These are phyloP conservation scores for Pardosa pseudoannulata DNA, from an alignment of 2,888 invertebrate species.

Conservation along the genomic window DNA sequence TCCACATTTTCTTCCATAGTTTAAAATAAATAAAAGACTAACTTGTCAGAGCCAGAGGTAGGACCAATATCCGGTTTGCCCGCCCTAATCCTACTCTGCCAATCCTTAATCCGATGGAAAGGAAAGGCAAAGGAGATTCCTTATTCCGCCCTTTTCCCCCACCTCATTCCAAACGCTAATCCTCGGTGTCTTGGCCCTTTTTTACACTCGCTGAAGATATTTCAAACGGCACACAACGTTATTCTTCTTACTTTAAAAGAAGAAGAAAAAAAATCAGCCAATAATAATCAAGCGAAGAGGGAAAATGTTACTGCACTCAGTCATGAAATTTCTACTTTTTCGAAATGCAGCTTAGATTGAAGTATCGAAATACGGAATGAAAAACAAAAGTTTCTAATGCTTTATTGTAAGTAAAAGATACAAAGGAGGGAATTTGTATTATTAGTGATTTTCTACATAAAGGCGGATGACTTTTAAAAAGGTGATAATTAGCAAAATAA, in stretches of 20 bases:
- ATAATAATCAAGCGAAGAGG: not conserved
- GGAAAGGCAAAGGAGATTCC: constrained; percentile 9
- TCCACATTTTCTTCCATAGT: constrained; percentile 12
- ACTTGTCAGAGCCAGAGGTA: constrained; percentile 11
- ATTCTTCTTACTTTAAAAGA: too few species aligned
- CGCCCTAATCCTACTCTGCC: constrained; percentile 58
- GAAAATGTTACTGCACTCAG: too few species aligned
- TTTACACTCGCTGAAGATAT: not conserved
- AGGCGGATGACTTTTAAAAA: too few species aligned
- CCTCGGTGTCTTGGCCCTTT: not conserved
- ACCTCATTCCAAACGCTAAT: not conserved
- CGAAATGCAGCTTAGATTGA: too few species aligned
- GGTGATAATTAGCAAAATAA: too few species aligned
- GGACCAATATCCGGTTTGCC: constrained; percentile 66
- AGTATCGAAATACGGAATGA: too few species aligned
- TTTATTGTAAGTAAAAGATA: too few species aligned
- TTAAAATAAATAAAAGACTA: constrained; percentile 9
- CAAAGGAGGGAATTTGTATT: too few species aligned
- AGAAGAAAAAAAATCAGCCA: not conserved
- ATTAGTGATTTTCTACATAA: too few species aligned
- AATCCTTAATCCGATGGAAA: constrained; percentile 47
- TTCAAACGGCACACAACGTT: not conserved
- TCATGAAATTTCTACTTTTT: too few species aligned
- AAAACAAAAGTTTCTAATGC: too few species aligned
- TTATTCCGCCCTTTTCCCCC: not conserved